phyloP scores from a whole-genome alignment of 2,888 invertebrate species.

The Pseudeuparius sepicola region DNA sequence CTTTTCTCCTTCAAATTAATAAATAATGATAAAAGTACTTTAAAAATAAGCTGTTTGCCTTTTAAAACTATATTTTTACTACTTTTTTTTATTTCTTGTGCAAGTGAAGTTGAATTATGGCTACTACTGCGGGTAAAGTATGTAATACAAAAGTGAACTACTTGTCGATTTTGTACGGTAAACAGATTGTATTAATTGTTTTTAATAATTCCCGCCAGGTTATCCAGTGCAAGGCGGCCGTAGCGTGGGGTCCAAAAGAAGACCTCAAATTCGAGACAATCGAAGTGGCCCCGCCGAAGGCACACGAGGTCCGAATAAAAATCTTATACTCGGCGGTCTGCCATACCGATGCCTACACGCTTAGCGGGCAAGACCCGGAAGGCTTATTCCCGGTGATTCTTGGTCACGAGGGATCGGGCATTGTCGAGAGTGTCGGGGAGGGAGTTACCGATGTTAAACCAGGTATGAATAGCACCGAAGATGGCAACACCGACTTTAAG shows the following conservation, averaged over 20 bases:
- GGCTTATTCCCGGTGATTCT: constrained; percentile 86
- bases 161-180: too few species aligned
- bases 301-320: constrained; percentile 81
- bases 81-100: too few species aligned
- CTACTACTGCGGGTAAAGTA: too few species aligned
- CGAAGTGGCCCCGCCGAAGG: constrained; percentile 88
- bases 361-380: constrained; percentile 82
- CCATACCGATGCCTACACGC: constrained; percentile 88
- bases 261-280: constrained; percentile 84
- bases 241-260: constrained; percentile 91
- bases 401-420: constrained; percentile 94
- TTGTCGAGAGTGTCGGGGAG: constrained; percentile 94
- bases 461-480: constrained; percentile 42
- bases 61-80: too few species aligned
- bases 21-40: too few species aligned
- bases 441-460: constrained; percentile 78
- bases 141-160: too few species aligned
- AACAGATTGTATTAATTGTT: too few species aligned
- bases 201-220: too few species aligned
- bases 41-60: too few species aligned
- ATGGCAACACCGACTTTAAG: too few species aligned
- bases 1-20: too few species aligned
- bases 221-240: constrained; percentile 89
- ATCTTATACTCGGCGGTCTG: constrained; percentile 75
- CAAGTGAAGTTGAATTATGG: too few species aligned